Conservation (phyloP, 2,113 vertebrate species). For the Pogona vitticeps region DNA sequence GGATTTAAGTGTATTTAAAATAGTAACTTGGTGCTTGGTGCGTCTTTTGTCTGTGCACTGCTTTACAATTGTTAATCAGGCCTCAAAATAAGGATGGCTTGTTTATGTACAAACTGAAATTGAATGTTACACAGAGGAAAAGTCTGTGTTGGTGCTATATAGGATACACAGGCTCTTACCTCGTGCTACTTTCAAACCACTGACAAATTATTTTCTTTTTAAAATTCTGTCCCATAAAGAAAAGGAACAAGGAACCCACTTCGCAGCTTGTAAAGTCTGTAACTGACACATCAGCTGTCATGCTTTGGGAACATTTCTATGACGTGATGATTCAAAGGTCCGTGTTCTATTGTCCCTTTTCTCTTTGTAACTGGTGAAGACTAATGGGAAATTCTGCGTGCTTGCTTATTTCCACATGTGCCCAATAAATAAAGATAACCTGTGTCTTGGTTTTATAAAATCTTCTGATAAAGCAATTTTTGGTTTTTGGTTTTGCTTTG, state of each 20-base stretch:
- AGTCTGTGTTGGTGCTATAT: constrained; percentile 30
- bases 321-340: not conserved
- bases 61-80: constrained; percentile 29
- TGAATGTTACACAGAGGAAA: constrained; percentile 39
- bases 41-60: not conserved
- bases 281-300: constrained; percentile 60
- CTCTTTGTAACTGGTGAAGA: not conserved
- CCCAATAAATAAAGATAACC: constrained; percentile 25
- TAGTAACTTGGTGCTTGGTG: constrained; percentile 37
- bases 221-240: constrained; percentile 34
- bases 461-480: constrained; percentile 12
- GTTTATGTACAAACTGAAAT: constrained; percentile 42
- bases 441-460: constrained; percentile 45
- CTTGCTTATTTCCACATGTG: constrained; percentile 1
- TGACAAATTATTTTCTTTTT: constrained; percentile 26
- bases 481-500: constrained; percentile 9
- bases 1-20: constrained; percentile 40
- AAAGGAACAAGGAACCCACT: constrained; percentile 24
- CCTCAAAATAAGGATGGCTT: constrained; percentile 14
- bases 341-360: not conserved
- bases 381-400: not conserved
- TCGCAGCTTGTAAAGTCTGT: constrained; percentile 68
- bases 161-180: constrained; percentile 33
- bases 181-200: constrained; percentile 11
- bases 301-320: constrained; percentile 53